Base-by-base conservation (phyloP, 2,113 vertebrate genomes). In the Uria aalge region DNA sequence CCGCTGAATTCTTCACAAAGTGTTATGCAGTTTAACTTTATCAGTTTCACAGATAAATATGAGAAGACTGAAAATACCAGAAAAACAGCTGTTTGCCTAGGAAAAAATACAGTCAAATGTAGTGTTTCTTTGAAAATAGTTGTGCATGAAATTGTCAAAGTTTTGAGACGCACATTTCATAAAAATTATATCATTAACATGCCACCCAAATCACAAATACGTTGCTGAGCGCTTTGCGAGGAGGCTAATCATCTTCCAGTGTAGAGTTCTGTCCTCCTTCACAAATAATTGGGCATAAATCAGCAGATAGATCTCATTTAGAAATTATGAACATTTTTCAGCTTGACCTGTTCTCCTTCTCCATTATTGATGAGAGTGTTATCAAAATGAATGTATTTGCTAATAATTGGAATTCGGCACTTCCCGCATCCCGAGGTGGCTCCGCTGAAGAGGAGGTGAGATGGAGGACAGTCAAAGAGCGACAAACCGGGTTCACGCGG, bases 31-130 rank as follows among this genome's bases (percentile, higher is more conserved):
- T 88, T 93, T 94, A 91, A 81, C 83, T 87, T 89, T 63, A 78
- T 80, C 64, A 14, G 63, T 91, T 96, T 96, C 87, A 92, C 81
- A 92, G 81, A 92, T 88, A 92, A 95, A 79, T 93, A 90, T 87
- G 81, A 87, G 80, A 96, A 73, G 89, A 86, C 57, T 87, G 76
- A 85, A 96, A 94, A 94, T 94, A 94, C 38, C 80, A 85, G 41
- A 87, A 94, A 94, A 95, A 32, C 94, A 95, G 57, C 80, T 95
- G 86, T 91, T 95, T 86, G 80, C 57, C 73, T 92, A 56, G 80
- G 32, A 85, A 64, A 95, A 92, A 85, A 74, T 36, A 17, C 15
- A 78, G 88, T 85, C 24, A 76, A 62, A 59, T 84, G 57, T 45
- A 43, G 76, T 57, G 40, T 78, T 89, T 88, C 75, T 84, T 90